Evolutionary conservation across 2,888 invertebrate genomes (phyloP).

Genomic region (Eupeodes latifasciatus): DNA sequence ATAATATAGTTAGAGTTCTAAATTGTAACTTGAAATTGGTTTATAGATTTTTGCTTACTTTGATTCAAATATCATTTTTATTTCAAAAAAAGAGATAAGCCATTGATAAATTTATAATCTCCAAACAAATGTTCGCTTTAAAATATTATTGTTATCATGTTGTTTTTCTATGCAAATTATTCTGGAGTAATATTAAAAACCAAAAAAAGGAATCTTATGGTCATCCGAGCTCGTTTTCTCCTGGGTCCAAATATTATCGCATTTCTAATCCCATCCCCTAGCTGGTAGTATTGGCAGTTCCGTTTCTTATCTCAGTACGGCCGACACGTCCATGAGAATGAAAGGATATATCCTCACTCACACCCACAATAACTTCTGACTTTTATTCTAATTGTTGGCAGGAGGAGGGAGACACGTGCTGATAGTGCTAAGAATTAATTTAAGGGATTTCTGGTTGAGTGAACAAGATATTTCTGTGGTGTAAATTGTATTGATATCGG

Average conservation of each 20-base stretch:
- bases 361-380: not conserved
- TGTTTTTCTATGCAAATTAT: too few relatives aligned
- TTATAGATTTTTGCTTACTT: too few relatives aligned
- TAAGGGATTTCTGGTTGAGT: constrained; percentile 67
- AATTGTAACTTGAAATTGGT: too few relatives aligned
- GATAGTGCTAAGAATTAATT: constrained; percentile 69
- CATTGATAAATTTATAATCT: too few relatives aligned
- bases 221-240: not conserved
- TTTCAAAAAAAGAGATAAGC: too few relatives aligned
- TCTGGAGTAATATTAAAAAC: not conserved
- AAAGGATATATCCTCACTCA: not conserved
- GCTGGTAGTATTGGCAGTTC: not conserved
- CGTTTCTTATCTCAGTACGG: not conserved
- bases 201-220: not conserved
- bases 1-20: too few relatives aligned
- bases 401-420: constrained; percentile 59
- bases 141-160: too few relatives aligned
- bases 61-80: too few relatives aligned
- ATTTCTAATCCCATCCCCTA: constrained; percentile 25
- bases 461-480: constrained; percentile 49
- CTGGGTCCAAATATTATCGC: not conserved
- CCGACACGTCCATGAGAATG: not conserved
- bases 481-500: constrained; percentile 40
- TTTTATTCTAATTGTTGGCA: constrained; percentile 48
- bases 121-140: too few relatives aligned